Conservation (phyloP, 2,113 vertebrate genomes). For the Seriola quinqueradiata region DNA sequence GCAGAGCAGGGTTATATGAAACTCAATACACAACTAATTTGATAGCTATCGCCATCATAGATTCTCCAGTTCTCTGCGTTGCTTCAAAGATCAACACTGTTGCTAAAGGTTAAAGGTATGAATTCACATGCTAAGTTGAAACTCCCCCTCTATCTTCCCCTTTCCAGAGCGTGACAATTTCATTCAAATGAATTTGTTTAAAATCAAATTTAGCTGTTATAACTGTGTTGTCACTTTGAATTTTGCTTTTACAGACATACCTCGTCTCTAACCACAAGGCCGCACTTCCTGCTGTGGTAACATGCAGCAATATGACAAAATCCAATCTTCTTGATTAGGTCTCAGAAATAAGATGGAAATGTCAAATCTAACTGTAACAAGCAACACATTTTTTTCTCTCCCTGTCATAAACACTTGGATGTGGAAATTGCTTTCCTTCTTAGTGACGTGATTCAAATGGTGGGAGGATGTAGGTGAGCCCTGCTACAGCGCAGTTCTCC, state of each 20-base stretch:
- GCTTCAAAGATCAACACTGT: not conserved
- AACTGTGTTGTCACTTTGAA: not conserved
- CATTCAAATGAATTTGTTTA: not conserved
- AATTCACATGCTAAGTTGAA: not conserved
- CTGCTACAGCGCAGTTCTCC: slow-evolving; percentile 11
- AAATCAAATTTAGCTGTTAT: not conserved
- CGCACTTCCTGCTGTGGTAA: not conserved
- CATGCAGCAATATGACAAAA: not conserved
- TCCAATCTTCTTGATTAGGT: slow-evolving; percentile 32
- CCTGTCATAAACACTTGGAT: slow-evolving; percentile 19
- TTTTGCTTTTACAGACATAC: not conserved
- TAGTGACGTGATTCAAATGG: slow-evolving; percentile 6
- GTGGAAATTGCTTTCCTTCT: slow-evolving; percentile 27
- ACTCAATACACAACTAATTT: not conserved
- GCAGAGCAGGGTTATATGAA: not conserved
- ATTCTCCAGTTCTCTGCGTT: not conserved
- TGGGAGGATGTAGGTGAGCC: slow-evolving; percentile 35
- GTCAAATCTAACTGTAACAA: slow-evolving; percentile 4
- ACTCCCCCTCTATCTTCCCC: too few species aligned
- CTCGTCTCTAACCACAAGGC: not conserved
- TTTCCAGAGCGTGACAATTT: not conserved
- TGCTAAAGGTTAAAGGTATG: not conserved
- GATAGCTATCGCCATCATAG: not conserved
- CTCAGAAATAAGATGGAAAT: slow-evolving; percentile 39
- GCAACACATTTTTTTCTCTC: not conserved